These are phyloP conservation scores for Nycticebus coucang DNA, from an alignment of 2,113 vertebrate genomes.

Conservation along the genomic window DNA sequence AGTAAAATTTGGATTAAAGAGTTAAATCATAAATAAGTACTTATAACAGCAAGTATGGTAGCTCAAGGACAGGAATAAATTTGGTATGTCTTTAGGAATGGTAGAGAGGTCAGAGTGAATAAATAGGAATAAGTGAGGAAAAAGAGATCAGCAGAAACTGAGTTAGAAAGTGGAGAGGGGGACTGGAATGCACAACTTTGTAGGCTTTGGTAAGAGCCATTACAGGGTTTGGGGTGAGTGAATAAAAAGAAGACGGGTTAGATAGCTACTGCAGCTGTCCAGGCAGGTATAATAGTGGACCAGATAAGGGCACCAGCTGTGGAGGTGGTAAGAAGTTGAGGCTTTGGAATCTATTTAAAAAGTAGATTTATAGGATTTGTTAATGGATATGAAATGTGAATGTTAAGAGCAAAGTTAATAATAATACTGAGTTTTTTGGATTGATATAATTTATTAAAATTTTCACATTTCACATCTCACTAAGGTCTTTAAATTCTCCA, in stretches of 20 bases:
- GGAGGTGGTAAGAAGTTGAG: not conserved
- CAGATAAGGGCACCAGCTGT: not conserved
- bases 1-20: not conserved
- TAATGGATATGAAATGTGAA: not conserved
- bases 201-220: not conserved
- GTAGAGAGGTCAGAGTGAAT: not conserved
- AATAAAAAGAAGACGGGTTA: not conserved
- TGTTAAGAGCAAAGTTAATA: not conserved
- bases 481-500: constrained; percentile 49
- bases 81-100: not conserved
- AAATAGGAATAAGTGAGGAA: not conserved
- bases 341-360: not conserved
- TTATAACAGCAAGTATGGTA: not conserved
- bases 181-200: not conserved
- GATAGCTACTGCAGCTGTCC: not conserved
- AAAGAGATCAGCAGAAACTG: not conserved
- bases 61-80: not conserved
- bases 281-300: not conserved
- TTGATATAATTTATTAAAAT: not conserved
- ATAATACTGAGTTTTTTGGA: not conserved
- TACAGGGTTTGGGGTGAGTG: not conserved
- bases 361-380: not conserved
- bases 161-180: not conserved
- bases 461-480: constrained; percentile 15
- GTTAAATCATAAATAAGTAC: not conserved